Base-by-base conservation (phyloP, 2,888 invertebrate species). In the Cantharis rufa region DNA sequence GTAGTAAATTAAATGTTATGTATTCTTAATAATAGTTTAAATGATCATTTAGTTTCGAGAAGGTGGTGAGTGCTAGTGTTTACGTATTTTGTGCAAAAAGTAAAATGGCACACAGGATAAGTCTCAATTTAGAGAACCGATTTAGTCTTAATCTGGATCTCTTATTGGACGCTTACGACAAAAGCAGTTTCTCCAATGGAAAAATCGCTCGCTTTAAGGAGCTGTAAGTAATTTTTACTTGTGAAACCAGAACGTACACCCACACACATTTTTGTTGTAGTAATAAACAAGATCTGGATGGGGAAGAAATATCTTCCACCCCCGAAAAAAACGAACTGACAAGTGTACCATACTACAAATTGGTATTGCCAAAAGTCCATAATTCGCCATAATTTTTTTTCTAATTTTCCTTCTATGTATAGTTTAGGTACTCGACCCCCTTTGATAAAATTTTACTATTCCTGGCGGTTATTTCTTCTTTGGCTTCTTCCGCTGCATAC, bases 341-440 rank as follows among this genome's bases (percentile, higher is more conserved):
- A 7, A n/a, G n/a, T 11, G 5, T 48, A 0, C 48, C n/a, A n/a
- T 48, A 48, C 7, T 48, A 48, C n/a, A n/a, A 48, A 48, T 48
- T 48, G 48, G 48, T 48, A 48, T 13, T 4, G 13, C 13, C 2
- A 32, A 13, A 13, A 1, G 3, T 11, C 32, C 32, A 1, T n/a
- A n/a, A n/a, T 4, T 11, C 13, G 3, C 32, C 4, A 11, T 48
- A n/a, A 13, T 5, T n/a, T n/a, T 1, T 7, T n/a, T 48, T 48
- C 3, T n/a, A 32, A 28, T 3, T 11, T 1, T 28, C 11, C 88
- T 21, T 89, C 80, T 88, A n/a, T n/a, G n/a, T n/a, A n/a, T n/a
- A 93, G 94, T 95, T 91, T 83, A 90, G 92, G 83, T 94, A 92
- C 87, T 90, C 94, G 11, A 90, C 91, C 1, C 84, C 75, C 13